Conservation (phyloP, 2,797 vertebrate species). For the Poeciliopsis infans region DNA sequence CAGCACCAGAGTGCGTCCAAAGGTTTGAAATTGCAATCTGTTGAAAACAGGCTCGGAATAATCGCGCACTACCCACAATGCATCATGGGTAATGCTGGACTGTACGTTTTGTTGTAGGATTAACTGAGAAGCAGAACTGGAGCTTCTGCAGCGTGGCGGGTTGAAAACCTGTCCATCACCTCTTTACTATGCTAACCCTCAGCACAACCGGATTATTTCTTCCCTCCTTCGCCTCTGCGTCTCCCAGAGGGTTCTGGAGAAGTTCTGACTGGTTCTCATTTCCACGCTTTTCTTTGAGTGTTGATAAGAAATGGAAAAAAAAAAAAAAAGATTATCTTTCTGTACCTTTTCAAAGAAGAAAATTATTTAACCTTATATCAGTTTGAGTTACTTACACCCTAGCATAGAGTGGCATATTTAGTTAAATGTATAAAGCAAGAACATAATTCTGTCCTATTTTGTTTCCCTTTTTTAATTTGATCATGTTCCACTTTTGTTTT, state of each 20-base stretch:
- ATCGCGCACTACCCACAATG: slow-evolving; percentile 22
- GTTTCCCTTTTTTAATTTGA: slow-evolving; percentile 73
- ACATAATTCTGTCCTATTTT: slow-evolving; percentile 79
- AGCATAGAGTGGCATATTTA: slow-evolving; percentile 94
- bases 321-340: slow-evolving; percentile 77
- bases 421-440: slow-evolving; percentile 86
- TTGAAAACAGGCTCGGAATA: slow-evolving; percentile 27
- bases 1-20: not conserved
- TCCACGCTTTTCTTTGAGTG: slow-evolving; percentile 62
- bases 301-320: slow-evolving; percentile 69
- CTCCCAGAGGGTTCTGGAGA: slow-evolving; percentile 31
- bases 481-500: slow-evolving; percentile 75
- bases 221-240: slow-evolving; percentile 19
- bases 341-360: slow-evolving; percentile 83
- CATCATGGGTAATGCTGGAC: slow-evolving; percentile 2
- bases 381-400: slow-evolving; percentile 96
- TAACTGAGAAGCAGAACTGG: slow-evolving; percentile 17
- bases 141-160: slow-evolving; percentile 22
- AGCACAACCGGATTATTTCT: slow-evolving; percentile 26
- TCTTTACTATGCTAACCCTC: slow-evolving; percentile 67
- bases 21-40: slow-evolving; percentile 8
- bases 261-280: slow-evolving; percentile 50
- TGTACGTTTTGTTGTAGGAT: slow-evolving; percentile 9
- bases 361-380: slow-evolving; percentile 97
- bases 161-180: slow-evolving; percentile 40